Base-by-base conservation (phyloP, 2,113 vertebrate genomes). In the Polypterus bichir region DNA sequence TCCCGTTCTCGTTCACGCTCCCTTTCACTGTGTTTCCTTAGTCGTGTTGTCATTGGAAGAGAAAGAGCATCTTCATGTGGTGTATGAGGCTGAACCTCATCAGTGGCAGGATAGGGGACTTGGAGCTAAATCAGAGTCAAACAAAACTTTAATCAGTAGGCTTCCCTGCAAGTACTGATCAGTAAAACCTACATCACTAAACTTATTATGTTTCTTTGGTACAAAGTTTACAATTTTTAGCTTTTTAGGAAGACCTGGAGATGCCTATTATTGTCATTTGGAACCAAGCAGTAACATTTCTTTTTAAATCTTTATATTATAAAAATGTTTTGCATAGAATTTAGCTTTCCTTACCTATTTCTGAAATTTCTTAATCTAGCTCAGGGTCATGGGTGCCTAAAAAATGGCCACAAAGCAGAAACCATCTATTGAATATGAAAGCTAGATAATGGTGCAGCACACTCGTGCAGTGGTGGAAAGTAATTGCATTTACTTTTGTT, bases 31-130 rank as follows among this genome's bases (percentile, higher is more conserved):
- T 89, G 90, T 47, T 88, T 84, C 47, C 89, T 83, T 60, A 91
- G 81, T 9, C 90, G 87, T 9, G 91, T 91, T 27, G 89, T 85
- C 91, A 93, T 90, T 59, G 89, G 84, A 46, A 86, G 74, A 0
- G 88, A 83, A 6, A 89, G 81, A 10, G 83, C 71, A 44, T 93
- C 91, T 49, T 89, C 90, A 0, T 80, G 86, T 0, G 72, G 65
- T 3, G 70, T 62, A 3, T 70, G 1, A 60, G 62, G 71, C 72
- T 70, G 68, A 59, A 78, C 78, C 79, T 87, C 83, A 74, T 84
- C 88, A 72, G 81, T 74, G 71, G 77, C 83, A 79, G 83, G 82
- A 79, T 88, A 91, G 68, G 83, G 77, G 77, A 83, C 76, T 55
- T 77, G 83, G 78, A 83, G 53, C 62, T 7, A n/a, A 3, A 8